Conservation (phyloP, 2,797 vertebrate genomes). For the Pygocentrus nattereri region DNA sequence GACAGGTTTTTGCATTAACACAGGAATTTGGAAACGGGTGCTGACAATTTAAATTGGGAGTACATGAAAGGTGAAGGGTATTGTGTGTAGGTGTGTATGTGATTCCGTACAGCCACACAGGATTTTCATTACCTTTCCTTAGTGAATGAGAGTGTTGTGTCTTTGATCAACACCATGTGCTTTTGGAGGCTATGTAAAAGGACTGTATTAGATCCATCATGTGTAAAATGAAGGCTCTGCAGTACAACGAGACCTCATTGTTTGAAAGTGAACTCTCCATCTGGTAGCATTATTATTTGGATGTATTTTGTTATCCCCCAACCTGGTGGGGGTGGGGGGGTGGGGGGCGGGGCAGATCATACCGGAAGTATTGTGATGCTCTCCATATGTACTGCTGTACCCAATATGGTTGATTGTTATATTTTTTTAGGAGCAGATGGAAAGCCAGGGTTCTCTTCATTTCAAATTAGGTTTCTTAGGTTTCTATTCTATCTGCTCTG, state of each 20-base stretch:
- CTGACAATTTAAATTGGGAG: constrained; percentile 69
- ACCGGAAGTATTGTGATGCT: constrained; percentile 55
- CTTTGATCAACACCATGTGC: constrained; percentile 75
- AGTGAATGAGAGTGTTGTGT: constrained; percentile 60
- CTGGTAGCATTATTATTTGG: constrained; percentile 52
- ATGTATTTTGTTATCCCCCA: constrained; percentile 58
- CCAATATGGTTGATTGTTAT: constrained; percentile 63
- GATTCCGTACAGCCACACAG: constrained; percentile 52
- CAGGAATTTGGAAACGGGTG: constrained; percentile 64
- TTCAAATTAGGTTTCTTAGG: constrained; percentile 27
- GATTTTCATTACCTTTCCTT: constrained; percentile 68
- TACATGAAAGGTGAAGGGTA: constrained; percentile 57
- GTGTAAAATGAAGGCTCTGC: constrained; percentile 62
- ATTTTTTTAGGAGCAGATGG: constrained; percentile 66
- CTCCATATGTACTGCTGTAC: constrained; percentile 55
- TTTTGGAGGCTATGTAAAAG: constrained; percentile 59
- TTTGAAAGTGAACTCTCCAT: constrained; percentile 61
- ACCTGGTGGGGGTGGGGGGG: constrained; percentile 57
- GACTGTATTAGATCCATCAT: constrained; percentile 69
- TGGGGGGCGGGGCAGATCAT: constrained; percentile 45
- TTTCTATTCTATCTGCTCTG: constrained; percentile 25
- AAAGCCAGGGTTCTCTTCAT: constrained; percentile 52
- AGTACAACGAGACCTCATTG: constrained; percentile 61
- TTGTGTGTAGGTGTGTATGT: constrained; percentile 44
- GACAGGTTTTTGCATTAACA: constrained; percentile 68